Percentiles rank a stretch among this genome's conserved stretches.
Evolutionary conservation across 2,888 invertebrate species (phyloP).

Genomic region (Pristionchus arcanus): DNA sequence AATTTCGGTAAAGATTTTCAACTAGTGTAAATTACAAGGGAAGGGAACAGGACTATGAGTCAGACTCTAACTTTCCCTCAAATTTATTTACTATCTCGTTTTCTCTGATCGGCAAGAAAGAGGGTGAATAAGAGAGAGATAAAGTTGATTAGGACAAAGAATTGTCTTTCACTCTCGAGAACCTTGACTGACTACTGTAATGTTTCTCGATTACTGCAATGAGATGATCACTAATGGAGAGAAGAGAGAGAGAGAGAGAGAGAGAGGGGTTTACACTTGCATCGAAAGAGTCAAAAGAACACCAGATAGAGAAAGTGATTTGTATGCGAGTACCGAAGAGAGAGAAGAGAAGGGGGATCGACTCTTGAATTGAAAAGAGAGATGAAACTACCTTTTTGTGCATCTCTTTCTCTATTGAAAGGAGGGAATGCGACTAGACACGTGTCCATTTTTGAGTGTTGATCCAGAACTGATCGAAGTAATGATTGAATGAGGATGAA

Average conservation of each 20-base stretch:
- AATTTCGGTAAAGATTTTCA: constrained; percentile 37
- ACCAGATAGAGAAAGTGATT: constrained; percentile 36
- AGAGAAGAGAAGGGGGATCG: constrained; percentile 20
- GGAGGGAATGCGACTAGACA: background rate
- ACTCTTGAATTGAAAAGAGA: background rate
- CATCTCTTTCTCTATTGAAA: background rate
- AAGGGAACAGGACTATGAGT: background rate
- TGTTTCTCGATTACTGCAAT: background rate
- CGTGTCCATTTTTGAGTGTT: background rate
- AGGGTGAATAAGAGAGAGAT: background rate
- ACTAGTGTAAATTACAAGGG: background rate
- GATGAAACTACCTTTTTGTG: background rate
- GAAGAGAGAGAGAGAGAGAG: constrained; percentile 19
- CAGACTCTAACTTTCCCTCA: background rate
- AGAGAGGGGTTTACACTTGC: constrained; percentile 40
- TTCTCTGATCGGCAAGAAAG: background rate
- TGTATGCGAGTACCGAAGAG: constrained; percentile 26
- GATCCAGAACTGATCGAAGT: background rate
- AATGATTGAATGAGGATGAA: background rate
- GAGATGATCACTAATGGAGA: constrained; percentile 7
- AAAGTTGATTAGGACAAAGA: background rate
- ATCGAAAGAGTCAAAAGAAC: constrained; percentile 15
- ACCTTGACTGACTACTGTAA: constrained; percentile 22
- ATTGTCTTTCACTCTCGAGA: constrained; percentile 5
- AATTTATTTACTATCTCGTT: background rate